Conservation (phyloP, 2,113 vertebrate species). For the Rhodinocichla rosea region DNA sequence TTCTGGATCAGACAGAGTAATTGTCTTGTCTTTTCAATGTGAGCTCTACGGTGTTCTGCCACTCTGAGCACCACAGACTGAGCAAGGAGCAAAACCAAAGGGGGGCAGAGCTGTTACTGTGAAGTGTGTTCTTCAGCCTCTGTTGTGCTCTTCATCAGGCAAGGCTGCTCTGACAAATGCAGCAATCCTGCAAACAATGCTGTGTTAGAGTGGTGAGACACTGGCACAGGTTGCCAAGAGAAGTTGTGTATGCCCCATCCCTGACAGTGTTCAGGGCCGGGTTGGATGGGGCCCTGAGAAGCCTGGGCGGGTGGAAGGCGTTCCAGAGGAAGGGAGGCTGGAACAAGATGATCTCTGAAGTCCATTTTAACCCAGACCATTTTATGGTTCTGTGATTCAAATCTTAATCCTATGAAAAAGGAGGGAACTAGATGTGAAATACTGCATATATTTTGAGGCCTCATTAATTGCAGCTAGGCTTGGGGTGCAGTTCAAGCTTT, state of each 20-base stretch:
- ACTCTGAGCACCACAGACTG: neutral
- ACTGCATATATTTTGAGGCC: fast-evolving
- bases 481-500: neutral
- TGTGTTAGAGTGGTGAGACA: fast-evolving
- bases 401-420: neutral
- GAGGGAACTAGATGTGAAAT: neutral
- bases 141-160: neutral
- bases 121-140: neutral
- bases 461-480: neutral
- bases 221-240: neutral
- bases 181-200: fast-evolving
- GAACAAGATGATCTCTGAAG: neutral
- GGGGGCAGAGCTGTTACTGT: neutral
- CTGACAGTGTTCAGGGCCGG: neutral
- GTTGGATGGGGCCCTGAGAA: no score
- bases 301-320: neutral
- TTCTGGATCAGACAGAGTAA: neutral
- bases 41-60: neutral
- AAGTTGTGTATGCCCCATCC: neutral
- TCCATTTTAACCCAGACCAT: neutral
- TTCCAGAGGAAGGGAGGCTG: neutral
- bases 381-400: neutral
- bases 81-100: neutral
- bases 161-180: neutral
- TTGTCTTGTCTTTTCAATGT: neutral